Base-by-base conservation (phyloP, 2,797 vertebrate species). In the Borostomias antarcticus region DNA sequence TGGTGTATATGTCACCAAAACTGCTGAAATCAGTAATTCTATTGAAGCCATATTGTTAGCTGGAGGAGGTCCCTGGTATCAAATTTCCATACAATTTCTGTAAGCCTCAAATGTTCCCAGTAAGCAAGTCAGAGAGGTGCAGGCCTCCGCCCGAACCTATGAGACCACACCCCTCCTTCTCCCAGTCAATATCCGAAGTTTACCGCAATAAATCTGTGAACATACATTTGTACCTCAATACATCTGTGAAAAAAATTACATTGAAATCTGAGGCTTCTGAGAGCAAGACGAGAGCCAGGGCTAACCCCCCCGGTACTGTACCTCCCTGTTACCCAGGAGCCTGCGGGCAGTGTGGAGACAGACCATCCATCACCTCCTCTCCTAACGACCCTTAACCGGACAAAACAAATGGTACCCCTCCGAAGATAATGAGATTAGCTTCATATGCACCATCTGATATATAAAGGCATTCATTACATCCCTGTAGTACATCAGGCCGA, bases 391-490 rank as follows among this genome's bases (percentile, higher is more conserved):
- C 30, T 76, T 75, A 80, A 64, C 51, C 13, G 35, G 25, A 37
- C 23, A 43, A 54, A 82, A 81, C 80, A 82, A 86, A 83, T 56
- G 56, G 64, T 62, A 64, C 66, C 68, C 74, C 62, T 66, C 59
- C 64, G 73, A 77, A 68, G 56, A 80, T 78, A 75, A 80, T 69
- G 74, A 69, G 75, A 75, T 75, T 45, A 37, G 45, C 65, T 65
- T 72, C 67, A 69, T 58, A 51, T 28, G 0, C 68, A 64, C 53
- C 23, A 33, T 74, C 56, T 69, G 58, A 79, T 83, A 78, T 61
- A 80, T 71, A 68, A 69, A 69, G 64, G 57, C 78, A 69, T 83
- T 75, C 68, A 81, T 82, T 78, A 82, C 78, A 47, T 50, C n/a
- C 2, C 19, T 48, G 69, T 56, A 75, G 75, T 64, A 71, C 37